Conservation (phyloP, 1,140 invertebrate species). For the Drosophila melanica region DNA sequence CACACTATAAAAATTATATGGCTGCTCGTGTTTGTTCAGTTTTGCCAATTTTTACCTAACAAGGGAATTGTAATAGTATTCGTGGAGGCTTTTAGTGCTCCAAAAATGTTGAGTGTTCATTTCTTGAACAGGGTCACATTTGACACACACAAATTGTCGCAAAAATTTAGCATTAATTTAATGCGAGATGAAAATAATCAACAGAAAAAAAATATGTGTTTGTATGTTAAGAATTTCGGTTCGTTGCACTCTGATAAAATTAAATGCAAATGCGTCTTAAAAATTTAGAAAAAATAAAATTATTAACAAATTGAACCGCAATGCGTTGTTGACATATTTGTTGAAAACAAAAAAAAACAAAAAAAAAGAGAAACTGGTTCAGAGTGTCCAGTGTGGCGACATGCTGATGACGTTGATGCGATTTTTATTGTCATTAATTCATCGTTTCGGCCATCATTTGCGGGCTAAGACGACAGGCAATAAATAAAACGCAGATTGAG, state of each 20-base stretch:
- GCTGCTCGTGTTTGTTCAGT: slow-evolving; percentile 63
- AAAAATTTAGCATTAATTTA: neutral
- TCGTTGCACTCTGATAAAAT: slow-evolving; percentile 8
- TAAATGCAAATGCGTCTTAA: slow-evolving; percentile 5
- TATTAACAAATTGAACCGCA: slow-evolving; percentile 16
- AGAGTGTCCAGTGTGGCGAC: neutral
- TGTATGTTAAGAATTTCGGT: slow-evolving; percentile 7
- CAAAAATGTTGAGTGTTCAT: slow-evolving; percentile 28
- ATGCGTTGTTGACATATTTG: slow-evolving; percentile 9
- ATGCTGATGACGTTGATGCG: slow-evolving; percentile 39
- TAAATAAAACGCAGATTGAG: slow-evolving; percentile 18
- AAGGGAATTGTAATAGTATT: slow-evolving; percentile 34
- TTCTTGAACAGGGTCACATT: slow-evolving; percentile 25
- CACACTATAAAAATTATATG: slow-evolving; percentile 67
- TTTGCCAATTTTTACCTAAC: slow-evolving; percentile 63
- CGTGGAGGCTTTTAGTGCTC: slow-evolving; percentile 17
- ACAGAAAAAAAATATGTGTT: neutral
- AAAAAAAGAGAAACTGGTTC: slow-evolving; percentile 49
- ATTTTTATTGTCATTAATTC: slow-evolving; percentile 52
- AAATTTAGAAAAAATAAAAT: slow-evolving; percentile 1
- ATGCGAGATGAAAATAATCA: neutral
- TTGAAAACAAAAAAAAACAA: neutral
- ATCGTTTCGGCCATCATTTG: slow-evolving; percentile 49
- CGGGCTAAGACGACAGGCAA: slow-evolving; percentile 23
- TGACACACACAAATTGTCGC: slow-evolving; percentile 1